Percentiles rank a stretch among this genome's conserved stretches.
Conservation (phyloP, 2,113 vertebrate species). For the Marmota monax region DNA sequence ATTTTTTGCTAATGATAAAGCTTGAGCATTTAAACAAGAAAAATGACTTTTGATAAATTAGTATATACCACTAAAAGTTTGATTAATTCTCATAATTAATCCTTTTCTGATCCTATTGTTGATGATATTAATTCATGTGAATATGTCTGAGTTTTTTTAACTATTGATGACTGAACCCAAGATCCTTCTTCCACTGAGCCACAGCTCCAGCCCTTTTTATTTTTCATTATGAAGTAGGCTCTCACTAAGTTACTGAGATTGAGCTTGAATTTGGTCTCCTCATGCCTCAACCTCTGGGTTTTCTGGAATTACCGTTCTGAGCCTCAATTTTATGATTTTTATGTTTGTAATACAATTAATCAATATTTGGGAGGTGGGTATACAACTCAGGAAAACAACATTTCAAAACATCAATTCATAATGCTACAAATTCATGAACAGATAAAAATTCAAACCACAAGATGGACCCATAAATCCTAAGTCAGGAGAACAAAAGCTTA, state of each 20-base stretch:
- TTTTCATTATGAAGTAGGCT: too few species aligned
- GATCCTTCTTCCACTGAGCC: too few species aligned
- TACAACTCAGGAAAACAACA: neutral
- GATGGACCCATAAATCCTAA: neutral
- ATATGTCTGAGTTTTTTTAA: too few species aligned
- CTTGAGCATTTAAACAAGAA: neutral
- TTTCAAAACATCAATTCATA: neutral
- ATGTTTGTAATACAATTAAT: neutral
- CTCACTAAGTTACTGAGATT: too few species aligned
- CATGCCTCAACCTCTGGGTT: too few species aligned
- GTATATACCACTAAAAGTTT: neutral
- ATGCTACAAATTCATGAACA: neutral
- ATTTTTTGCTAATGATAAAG: neutral
- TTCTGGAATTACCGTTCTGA: too few species aligned
- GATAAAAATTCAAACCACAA: neutral
- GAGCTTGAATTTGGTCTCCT: too few species aligned
- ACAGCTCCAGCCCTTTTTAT: too few species aligned
- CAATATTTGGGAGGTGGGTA: neutral
- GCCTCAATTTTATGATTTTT: neutral
- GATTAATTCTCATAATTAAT: neutral
- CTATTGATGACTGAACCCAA: too few species aligned
- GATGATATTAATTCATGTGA: too few species aligned
- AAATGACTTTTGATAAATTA: neutral
- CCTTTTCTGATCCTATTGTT: neutral
- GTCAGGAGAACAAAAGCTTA: neutral